These are phyloP conservation scores for Siphlonurus alternatus DNA, from an alignment of 2,888 invertebrate species.

Conservation along the genomic window DNA sequence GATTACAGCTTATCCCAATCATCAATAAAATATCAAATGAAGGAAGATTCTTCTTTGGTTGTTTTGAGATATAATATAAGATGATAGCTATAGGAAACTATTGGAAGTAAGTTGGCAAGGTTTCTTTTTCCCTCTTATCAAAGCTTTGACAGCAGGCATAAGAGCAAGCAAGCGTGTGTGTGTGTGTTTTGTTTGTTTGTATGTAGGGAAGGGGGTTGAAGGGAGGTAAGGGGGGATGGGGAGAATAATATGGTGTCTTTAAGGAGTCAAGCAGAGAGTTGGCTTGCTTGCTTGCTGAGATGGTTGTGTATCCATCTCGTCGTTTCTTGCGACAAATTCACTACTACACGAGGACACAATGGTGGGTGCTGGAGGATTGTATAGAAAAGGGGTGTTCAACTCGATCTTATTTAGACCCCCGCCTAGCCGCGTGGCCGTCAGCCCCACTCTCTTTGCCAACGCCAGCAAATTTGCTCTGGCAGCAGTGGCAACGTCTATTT, in stretches of 20 bases:
- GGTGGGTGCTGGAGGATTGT: not conserved
- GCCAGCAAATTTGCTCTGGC: not conserved
- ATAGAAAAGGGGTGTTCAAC: not conserved
- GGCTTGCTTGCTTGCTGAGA: not conserved
- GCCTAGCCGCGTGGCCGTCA: not conserved
- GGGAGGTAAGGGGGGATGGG: too few relatives aligned
- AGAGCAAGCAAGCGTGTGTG: too few relatives aligned
- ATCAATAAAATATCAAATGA: too few relatives aligned
- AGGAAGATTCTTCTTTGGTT: too few relatives aligned
- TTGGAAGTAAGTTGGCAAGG: too few relatives aligned
- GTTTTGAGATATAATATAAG: too few relatives aligned
- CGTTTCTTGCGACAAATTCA: not conserved
- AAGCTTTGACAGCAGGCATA: not conserved
- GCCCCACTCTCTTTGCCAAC: not conserved
- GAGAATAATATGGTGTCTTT: not conserved
- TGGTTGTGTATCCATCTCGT: not conserved
- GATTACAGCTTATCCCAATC: too few relatives aligned
- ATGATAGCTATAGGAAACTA: too few relatives aligned
- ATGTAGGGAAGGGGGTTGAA: not conserved
- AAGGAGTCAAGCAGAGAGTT: not conserved
- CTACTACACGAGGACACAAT: not conserved
- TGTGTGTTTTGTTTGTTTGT: too few relatives aligned
- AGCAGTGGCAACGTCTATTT: not conserved
- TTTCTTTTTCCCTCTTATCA: not conserved
- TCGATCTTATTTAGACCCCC: not conserved